Conservation (phyloP, 2,797 vertebrate genomes). For the Urosaurus nigricauda region DNA sequence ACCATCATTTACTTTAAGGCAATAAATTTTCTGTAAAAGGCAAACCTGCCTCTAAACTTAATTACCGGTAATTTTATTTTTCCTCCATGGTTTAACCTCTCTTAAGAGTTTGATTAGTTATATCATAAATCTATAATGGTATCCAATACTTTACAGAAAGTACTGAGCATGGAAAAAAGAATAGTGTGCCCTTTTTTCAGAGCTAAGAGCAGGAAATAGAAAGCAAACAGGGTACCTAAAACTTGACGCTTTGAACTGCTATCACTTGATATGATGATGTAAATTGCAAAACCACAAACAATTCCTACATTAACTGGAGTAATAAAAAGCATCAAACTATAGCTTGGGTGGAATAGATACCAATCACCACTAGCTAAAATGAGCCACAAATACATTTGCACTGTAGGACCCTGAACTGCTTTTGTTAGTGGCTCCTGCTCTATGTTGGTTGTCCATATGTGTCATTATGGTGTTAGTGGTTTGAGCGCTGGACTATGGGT, state of each 20-base stretch:
- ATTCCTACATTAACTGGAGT: neutral
- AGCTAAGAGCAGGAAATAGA: slow-evolving; percentile 64
- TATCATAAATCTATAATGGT: slow-evolving; percentile 81
- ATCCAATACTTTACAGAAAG: slow-evolving; percentile 70
- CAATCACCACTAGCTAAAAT: neutral
- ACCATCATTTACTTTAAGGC: slow-evolving; percentile 70
- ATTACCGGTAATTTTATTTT: slow-evolving; percentile 87
- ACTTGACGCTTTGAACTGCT: neutral
- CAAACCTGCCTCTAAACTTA: slow-evolving; percentile 84
- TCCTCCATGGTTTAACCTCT: slow-evolving; percentile 83
- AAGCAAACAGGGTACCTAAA: slow-evolving; percentile 40
- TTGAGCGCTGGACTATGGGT: no score
- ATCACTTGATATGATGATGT: neutral
- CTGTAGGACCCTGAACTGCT: neutral
- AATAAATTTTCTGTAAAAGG: slow-evolving; percentile 81
- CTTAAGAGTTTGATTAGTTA: slow-evolving; percentile 71
- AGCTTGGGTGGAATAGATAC: neutral
- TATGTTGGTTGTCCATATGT: neutral
- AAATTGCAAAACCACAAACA: neutral
- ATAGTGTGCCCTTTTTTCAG: slow-evolving; percentile 61
- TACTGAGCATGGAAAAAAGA: slow-evolving; percentile 70
- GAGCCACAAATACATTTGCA: neutral
- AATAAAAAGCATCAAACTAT: neutral
- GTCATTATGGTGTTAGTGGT: no score
- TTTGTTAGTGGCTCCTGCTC: neutral